phyloP scores from a whole-genome alignment of 2,888 invertebrate species.

The Drosophila kokeensis region DNA sequence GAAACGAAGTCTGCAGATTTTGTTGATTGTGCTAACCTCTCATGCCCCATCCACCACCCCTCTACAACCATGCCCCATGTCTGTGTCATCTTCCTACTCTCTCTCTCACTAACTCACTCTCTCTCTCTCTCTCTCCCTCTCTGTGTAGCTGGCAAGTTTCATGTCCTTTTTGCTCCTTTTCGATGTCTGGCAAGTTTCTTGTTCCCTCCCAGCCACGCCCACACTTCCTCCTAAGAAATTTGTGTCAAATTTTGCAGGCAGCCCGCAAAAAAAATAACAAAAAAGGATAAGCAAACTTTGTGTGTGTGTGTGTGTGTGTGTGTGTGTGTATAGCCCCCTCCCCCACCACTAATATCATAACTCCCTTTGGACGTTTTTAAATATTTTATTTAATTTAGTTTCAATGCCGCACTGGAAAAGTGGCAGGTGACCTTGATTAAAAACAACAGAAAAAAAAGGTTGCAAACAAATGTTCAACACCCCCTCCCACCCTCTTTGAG shows the following conservation, averaged over 20 bases:
- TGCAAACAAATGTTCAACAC: not conserved
- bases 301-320: not conserved
- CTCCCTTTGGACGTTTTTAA: slow-evolving; percentile 14
- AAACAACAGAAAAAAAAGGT: not conserved
- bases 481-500: not conserved
- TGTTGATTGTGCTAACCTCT: not conserved
- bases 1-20: not conserved
- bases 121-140: not conserved
- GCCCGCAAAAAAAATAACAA: slow-evolving; percentile 10
- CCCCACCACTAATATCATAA: not conserved
- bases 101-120: not conserved
- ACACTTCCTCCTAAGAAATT: slow-evolving; percentile 9
- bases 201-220: not conserved
- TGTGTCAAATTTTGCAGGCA: slow-evolving; percentile 61
- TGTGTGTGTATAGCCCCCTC: not conserved
- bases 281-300: not conserved
- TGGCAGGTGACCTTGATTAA: slow-evolving; percentile 44
- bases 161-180: slow-evolving; percentile 61
- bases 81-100: not conserved
- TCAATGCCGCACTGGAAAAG: not conserved
- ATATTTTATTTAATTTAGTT: slow-evolving; percentile 42
- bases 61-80: not conserved
- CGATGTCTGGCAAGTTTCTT: slow-evolving; percentile 67
- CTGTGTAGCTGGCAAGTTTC: slow-evolving; percentile 46
- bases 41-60: too few relatives aligned